A percentile compares a stretch with the other conserved stretches of the same genome.
These are phyloP conservation scores for Hypanus sabinus DNA, from an alignment of 2,113 vertebrate genomes.

Conservation along the genomic window DNA sequence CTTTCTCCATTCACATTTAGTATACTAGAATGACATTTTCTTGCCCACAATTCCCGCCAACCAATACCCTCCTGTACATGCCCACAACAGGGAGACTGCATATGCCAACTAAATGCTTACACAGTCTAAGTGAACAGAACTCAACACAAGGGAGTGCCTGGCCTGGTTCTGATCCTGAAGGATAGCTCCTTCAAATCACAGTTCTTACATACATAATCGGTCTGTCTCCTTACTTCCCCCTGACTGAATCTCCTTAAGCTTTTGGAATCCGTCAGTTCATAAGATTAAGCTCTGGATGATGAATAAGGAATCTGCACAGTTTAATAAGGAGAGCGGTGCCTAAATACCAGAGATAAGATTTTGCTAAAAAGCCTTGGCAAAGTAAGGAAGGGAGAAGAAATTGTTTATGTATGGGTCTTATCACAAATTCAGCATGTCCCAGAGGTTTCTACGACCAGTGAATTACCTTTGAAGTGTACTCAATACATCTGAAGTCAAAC, in stretches of 20 bases:
- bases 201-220: not conserved
- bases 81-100: too few relatives aligned
- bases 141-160: too few relatives aligned
- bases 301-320: not conserved
- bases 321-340: not conserved
- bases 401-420: not conserved
- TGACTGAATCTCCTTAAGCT: not conserved
- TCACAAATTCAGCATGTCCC: not conserved
- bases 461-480: slow-evolving; percentile 22
- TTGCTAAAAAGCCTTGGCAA: not conserved
- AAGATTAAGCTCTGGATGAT: not conserved
- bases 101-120: too few relatives aligned
- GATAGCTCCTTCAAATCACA: not conserved
- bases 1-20: too few relatives aligned
- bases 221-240: too few relatives aligned
- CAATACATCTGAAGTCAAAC: not conserved
- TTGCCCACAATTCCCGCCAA: too few relatives aligned
- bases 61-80: too few relatives aligned
- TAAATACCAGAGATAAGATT: not conserved
- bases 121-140: too few relatives aligned
- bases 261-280: not conserved
- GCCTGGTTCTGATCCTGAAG: not conserved
- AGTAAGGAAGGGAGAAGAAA: not conserved
- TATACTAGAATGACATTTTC: too few relatives aligned
- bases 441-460: not conserved